Evolutionary conservation across 2,888 invertebrate species (phyloP), one percentile per base, ranked within the genome.

Genomic region (Cheilosia pagana): DNA sequence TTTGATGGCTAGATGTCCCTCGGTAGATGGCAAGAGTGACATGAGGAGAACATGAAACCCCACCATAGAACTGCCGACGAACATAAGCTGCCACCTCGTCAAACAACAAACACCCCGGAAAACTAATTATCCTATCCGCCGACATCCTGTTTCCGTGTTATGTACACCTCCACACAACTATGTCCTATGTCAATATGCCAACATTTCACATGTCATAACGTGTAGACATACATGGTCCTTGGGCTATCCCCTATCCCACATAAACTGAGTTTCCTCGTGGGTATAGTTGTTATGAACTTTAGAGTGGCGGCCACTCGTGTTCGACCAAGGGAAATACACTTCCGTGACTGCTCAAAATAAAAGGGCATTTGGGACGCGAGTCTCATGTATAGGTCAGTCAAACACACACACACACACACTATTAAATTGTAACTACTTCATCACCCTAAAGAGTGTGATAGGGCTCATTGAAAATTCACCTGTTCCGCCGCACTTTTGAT

Each of bases 101-200:
- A 12, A 35, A 35, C 12, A 35, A 35, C 28, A 8, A 28, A 28
- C 28, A 7, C 2, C 28, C 10, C 12, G 35, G 12, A 50, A 45
- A 21, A 21, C 7, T 3, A 12, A 50, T 19, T 50, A 50, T 23
- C 48, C 10, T 16, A 14, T 4, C 12, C 8, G 23, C 23, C 14
- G 21, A 50, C 50, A 50, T 50, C 21, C 21, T 50, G 23, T 10
- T 50, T 50, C 50, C 50, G 50, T 50, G 50, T 7, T 4, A 23
- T 12, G 12, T 48, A 8, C 4, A 5, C 3, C 10, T 10, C 21
- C 48, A 16, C 31, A 12, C 10, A 35, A 12, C 31, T 10, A 35
- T 10, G 21, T 21, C 19, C 10, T 48, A 21, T 35, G 12, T 35
- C 4, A 12, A 50, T 16, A 50, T 50, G 50, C 50, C 50, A 50